Conservation (phyloP, 2,797 vertebrate genomes). For the Gobionotothen gibberifrons region DNA sequence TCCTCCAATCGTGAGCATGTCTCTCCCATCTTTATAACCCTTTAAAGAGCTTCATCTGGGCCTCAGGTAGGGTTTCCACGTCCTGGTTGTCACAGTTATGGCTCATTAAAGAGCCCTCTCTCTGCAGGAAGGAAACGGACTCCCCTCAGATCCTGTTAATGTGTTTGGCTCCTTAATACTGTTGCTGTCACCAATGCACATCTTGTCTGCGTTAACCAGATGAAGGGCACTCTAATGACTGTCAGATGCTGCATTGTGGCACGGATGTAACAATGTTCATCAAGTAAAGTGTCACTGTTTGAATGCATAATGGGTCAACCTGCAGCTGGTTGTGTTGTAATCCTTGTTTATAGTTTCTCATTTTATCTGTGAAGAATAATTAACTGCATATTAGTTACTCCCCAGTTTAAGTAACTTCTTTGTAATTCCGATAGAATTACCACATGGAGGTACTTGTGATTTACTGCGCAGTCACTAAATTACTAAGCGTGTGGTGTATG, state of each 20-base stretch:
- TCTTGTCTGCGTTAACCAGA: constrained; percentile 72
- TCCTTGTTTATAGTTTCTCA: neutral
- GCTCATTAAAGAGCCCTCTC: constrained; percentile 73
- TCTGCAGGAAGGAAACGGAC: constrained; percentile 70
- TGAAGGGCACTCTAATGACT: constrained; percentile 64
- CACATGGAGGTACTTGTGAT: neutral
- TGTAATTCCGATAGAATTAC: too few species aligned
- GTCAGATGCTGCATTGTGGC: constrained; percentile 59
- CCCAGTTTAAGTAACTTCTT: neutral
- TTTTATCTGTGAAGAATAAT: constrained; percentile 1
- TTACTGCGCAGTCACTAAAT: neutral
- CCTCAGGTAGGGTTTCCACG: constrained; percentile 76
- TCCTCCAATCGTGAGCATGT: constrained; percentile 42
- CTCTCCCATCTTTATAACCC: constrained; percentile 63
- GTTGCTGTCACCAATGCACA: constrained; percentile 69
- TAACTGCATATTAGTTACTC: neutral
- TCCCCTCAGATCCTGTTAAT: constrained; percentile 69
- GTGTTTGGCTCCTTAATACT: constrained; percentile 57
- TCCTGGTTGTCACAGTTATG: constrained; percentile 76
- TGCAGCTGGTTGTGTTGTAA: constrained; percentile 5
- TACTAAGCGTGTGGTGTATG: neutral
- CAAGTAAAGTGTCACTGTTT: constrained; percentile 33
- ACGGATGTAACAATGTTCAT: constrained; percentile 40
- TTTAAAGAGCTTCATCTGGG: constrained; percentile 66
- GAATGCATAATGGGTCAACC: constrained; percentile 1